Percentiles rank a stretch among this genome's conserved stretches.
These are phyloP conservation scores for Cremastinae sp. DNA, from an alignment of 2,888 invertebrate species.

Conservation along the genomic window DNA sequence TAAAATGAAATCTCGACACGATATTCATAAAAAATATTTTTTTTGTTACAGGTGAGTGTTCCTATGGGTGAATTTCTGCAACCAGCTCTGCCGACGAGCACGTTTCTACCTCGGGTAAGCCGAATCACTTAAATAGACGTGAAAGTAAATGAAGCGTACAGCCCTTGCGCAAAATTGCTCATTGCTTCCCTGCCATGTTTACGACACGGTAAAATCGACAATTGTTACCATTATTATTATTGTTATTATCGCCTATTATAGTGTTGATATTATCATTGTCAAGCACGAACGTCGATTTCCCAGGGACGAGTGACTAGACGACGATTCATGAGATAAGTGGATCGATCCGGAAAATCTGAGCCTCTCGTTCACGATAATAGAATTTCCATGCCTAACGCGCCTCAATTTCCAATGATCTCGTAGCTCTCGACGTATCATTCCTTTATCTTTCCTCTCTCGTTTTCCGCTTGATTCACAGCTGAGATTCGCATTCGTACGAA, in stretches of 20 bases:
- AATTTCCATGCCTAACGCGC: conserved; percentile 21
- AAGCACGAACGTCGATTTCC: conserved; percentile 6
- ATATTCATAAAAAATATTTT: too few species aligned
- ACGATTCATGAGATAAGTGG: conserved; percentile 15
- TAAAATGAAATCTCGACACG: too few species aligned
- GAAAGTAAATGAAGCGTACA: conserved; percentile 9
- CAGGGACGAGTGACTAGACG: neutral
- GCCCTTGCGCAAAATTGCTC: neutral
- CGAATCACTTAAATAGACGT: conserved; percentile 52
- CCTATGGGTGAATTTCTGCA: conserved; percentile 60
- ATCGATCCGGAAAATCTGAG: conserved; percentile 5
- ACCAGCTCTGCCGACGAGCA: conserved; percentile 53
- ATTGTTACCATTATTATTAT: conserved; percentile 1
- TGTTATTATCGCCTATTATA: too few species aligned
- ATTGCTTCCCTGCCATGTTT: neutral
- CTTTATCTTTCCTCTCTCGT: neutral
- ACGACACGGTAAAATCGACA: conserved; percentile 1
- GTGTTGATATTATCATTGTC: too few species aligned
- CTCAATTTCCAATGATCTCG: conserved; percentile 8
- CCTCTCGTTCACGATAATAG: conserved; percentile 7
- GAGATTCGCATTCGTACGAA: neutral
- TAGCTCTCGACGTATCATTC: neutral
- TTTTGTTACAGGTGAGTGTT: conserved; percentile 73
- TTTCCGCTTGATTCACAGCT: neutral
- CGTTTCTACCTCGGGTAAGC: conserved; percentile 62